Evolutionary conservation across 2,888 invertebrate genomes (phyloP), one percentile per base, ranked within the genome.

Genomic region (Megamerina dolium): DNA sequence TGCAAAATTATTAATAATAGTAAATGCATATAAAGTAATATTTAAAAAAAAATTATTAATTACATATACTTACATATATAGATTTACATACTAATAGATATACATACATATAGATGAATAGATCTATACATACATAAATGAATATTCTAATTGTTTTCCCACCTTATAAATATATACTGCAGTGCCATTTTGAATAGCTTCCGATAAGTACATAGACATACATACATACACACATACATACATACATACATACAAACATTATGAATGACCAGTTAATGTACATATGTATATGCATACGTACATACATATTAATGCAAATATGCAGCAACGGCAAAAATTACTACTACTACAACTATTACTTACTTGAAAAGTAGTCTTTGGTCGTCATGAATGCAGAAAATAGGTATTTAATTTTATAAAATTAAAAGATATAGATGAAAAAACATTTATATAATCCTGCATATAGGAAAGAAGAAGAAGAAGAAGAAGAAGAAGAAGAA

Each of bases 121-220:
- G n/a, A n/a, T n/a, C n/a, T n/a, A n/a, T n/a, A n/a, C n/a, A n/a
- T n/a, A n/a, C n/a, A n/a, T n/a, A n/a, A n/a, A n/a, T n/a, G 48
- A 52, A 50, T 54, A 59, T 61, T 61, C 64, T 60, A 65, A 65
- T 64, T 64, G 60, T 63, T 65, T 65, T 65, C 65, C 65, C 65
- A 65, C 65, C 65, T 65, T 64, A 63, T 56, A 55, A 47, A 47
- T 50, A 50, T 53, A 61, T 60, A 65, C 65, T 65, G 65, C 65
- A 65, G 65, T 65, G 65, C 65, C 65, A 65, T 65, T 65, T 63
- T 41, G 44, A 60, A 59, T 61, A 64, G 64, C 64, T 62, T 64
- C 64, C 65, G 54, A 59, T 57, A 59, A 60, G 60, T 55, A 56
- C 38, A 43, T 36, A 36, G 26, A 33, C 40, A 26, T 39, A 37